Evolutionary conservation across 1,140 invertebrate genomes (phyloP), one percentile per base, ranked within the genome.

Genomic region (Anthonomus grandis): DNA sequence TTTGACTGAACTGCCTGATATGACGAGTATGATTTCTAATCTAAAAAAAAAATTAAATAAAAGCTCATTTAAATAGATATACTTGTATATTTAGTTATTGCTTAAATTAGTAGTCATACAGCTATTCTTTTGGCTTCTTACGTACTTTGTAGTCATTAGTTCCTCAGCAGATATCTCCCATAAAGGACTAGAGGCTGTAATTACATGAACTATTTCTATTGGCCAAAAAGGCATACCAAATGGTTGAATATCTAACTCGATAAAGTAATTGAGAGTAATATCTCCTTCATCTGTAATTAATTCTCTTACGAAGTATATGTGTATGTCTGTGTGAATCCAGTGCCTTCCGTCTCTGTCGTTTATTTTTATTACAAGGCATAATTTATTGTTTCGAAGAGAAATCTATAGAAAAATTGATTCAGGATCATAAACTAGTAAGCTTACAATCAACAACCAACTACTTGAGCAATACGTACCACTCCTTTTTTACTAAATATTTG

Each of bases 11-110:
- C 82, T 81, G 2, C 92, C 91, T 62, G 90, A 88, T 24, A 95
- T 76, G 48, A 89, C 86, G 1, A 91, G 85, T 37, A 94, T 84
- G 21, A 95, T 82, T 75, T 95, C 92, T 72, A 93, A 92, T 64
- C 86, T 84, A 58, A 80, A 81, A 59, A 1, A 34, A 34, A n/a
- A n/a, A n/a, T n/a, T n/a, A n/a, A n/a, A n/a, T n/a, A n/a, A n/a
- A n/a, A n/a, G n/a, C n/a, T n/a, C n/a, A n/a, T n/a, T 34, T 10
- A 34, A 13, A 34, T 13, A 10, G 31, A 34, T 34, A 34, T 13
- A 34, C 2, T 3, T 41, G 12, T 4, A 41, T 41, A 13, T 41
- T 45, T 45, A 45, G 18, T 2, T 6, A 45, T 22, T 21, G 2
- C 19, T 23, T 22, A 13, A 34, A 34, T 34, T 3, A 34, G 10